A percentile compares a stretch with the other conserved stretches of the same genome.
phyloP scores from a whole-genome alignment of 2,113 vertebrate genomes.

The Silurus glanis region DNA sequence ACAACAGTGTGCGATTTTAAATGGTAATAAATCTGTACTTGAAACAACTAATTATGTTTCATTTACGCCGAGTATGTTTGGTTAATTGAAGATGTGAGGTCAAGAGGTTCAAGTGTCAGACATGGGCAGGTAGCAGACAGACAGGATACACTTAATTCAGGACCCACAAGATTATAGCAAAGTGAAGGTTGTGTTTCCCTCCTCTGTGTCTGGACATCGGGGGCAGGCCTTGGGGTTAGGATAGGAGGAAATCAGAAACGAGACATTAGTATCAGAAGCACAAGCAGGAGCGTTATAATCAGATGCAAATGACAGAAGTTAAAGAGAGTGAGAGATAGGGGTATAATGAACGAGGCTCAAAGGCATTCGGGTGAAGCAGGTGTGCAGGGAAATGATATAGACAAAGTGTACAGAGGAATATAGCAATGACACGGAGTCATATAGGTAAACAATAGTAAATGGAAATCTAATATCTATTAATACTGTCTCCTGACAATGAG shows the following conservation, averaged over 20 bases:
- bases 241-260: neutral
- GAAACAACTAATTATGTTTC: slow-evolving; percentile 4
- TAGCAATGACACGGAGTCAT: neutral
- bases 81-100: slow-evolving; percentile 12
- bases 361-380: neutral
- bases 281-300: slow-evolving; percentile 9
- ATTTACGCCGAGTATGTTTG: neutral
- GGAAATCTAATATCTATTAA: neutral
- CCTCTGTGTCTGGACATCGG: neutral
- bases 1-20: neutral
- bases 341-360: neutral
- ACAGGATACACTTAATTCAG: slow-evolving; percentile 4
- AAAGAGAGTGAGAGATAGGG: neutral
- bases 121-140: neutral
- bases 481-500: neutral
- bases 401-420: neutral
- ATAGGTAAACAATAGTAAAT: neutral
- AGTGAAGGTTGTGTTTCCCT: neutral
- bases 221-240: neutral
- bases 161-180: neutral
- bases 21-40: neutral
- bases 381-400: neutral
- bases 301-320: slow-evolving; percentile 22
- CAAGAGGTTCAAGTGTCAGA: neutral
- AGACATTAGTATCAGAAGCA: slow-evolving; percentile 22